Percentiles rank a stretch among this genome's conserved stretches.
These are phyloP conservation scores for Lucilia sericata DNA, from an alignment of 1,140 invertebrate genomes.

Conservation along the genomic window DNA sequence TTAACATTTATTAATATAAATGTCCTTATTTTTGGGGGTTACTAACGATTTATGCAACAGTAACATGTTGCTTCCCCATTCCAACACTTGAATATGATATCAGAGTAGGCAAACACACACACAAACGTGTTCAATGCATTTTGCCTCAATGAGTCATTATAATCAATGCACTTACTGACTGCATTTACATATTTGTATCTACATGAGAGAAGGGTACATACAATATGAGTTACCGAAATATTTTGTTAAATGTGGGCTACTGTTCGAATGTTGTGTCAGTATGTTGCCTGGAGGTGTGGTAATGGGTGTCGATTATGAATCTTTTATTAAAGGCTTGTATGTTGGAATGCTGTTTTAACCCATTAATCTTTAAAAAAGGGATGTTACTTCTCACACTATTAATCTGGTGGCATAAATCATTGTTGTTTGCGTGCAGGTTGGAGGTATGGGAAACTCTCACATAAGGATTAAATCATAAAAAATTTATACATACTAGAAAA, in stretches of 20 bases:
- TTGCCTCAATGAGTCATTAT: no score
- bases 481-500: no score
- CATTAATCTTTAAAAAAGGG: not conserved
- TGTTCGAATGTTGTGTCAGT: no score
- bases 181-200: not conserved
- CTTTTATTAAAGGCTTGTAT: not conserved
- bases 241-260: no score
- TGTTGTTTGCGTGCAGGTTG: no score
- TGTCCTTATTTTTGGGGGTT: not conserved
- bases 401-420: no score
- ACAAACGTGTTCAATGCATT: no score
- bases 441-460: no score
- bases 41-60: not conserved
- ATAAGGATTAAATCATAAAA: no score
- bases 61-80: not conserved
- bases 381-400: no score
- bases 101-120: not conserved
- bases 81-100: not conserved
- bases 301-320: not conserved
- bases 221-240: no score
- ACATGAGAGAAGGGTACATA: no score
- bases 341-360: not conserved
- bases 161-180: not conserved
- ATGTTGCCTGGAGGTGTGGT: not conserved
- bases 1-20: conserved; percentile 13